These are phyloP conservation scores for Alethe castanea DNA, from an alignment of 2,113 vertebrate genomes.

Conservation along the genomic window DNA sequence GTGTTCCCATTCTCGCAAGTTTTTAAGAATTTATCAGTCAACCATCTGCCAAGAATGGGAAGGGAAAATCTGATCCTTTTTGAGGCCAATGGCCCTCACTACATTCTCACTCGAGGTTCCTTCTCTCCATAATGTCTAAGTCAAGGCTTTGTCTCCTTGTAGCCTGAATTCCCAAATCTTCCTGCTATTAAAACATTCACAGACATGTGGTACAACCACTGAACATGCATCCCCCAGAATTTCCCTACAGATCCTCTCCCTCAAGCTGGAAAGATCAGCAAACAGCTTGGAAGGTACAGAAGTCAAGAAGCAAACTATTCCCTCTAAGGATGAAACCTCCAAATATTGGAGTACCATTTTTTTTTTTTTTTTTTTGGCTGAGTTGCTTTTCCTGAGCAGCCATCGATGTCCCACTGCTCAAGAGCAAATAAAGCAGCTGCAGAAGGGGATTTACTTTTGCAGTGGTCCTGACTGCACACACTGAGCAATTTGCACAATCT, in stretches of 20 bases:
- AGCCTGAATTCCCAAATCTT: not conserved
- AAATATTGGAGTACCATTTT: not conserved
- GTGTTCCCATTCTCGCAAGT: not conserved
- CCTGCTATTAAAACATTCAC: not conserved
- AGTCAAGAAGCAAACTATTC: not conserved
- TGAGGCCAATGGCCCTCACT: not conserved
- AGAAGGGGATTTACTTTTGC: slow-evolving; percentile 41
- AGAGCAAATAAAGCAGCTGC: slow-evolving; percentile 54
- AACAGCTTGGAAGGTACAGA: not conserved
- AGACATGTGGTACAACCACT: not conserved
- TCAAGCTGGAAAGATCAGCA: not conserved
- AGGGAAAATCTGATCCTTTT: not conserved
- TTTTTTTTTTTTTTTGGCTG: not conserved
- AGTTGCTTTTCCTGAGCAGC: not conserved
- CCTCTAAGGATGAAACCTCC: not conserved
- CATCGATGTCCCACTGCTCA: slow-evolving; percentile 29
- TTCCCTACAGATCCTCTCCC: not conserved
- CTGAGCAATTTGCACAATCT: slow-evolving; percentile 60
- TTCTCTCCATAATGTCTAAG: not conserved
- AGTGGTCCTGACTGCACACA: slow-evolving; percentile 27
- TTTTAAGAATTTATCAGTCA: not conserved
- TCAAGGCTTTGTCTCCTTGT: not conserved
- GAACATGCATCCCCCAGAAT: not conserved
- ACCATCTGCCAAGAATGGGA: not conserved
- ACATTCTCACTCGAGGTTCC: not conserved